These are phyloP conservation scores for Drosophila bipectinata DNA, from an alignment of 1,140 invertebrate species.

Conservation along the genomic window DNA sequence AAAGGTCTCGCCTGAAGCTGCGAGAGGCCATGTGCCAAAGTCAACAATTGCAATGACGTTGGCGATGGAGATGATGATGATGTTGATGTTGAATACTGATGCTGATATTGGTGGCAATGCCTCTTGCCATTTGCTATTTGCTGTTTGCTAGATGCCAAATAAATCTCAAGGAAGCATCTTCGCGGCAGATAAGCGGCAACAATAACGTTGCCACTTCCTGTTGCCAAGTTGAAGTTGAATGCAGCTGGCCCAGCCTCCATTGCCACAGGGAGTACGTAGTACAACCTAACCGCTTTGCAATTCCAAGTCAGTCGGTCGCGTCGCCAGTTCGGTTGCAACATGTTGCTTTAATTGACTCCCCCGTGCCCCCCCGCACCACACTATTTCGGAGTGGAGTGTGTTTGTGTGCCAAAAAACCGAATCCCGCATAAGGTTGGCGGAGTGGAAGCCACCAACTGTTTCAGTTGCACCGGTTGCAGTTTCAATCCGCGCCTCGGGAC, in stretches of 20 bases:
- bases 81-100: slow-evolving; percentile 40
- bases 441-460: slow-evolving; percentile 65
- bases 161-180: slow-evolving; percentile 81
- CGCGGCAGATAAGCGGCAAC: slow-evolving; percentile 69
- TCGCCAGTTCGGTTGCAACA: slow-evolving; percentile 61
- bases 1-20: slow-evolving; percentile 34
- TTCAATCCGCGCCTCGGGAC: slow-evolving; percentile 37
- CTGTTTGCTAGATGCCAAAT: slow-evolving; percentile 67
- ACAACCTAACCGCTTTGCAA: slow-evolving; percentile 29
- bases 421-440: slow-evolving; percentile 50
- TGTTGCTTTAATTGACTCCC: slow-evolving; percentile 72
- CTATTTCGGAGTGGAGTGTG: slow-evolving; percentile 55
- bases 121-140: slow-evolving; percentile 43
- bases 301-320: slow-evolving; percentile 76
- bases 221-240: slow-evolving; percentile 72
- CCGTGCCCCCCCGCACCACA: neutral
- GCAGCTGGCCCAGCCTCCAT: slow-evolving; percentile 42
- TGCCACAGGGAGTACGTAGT: slow-evolving; percentile 46
- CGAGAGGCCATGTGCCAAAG: slow-evolving; percentile 57
- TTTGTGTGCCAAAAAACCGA: slow-evolving; percentile 68
- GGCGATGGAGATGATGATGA: slow-evolving; percentile 47
- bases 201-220: slow-evolving; percentile 73
- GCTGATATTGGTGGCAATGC: slow-evolving; percentile 23
- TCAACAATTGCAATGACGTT: slow-evolving; percentile 52
- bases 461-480: slow-evolving; percentile 41